phyloP scores from a whole-genome alignment of 2,888 invertebrate species.

The Caenorhabditis sp. region DNA sequence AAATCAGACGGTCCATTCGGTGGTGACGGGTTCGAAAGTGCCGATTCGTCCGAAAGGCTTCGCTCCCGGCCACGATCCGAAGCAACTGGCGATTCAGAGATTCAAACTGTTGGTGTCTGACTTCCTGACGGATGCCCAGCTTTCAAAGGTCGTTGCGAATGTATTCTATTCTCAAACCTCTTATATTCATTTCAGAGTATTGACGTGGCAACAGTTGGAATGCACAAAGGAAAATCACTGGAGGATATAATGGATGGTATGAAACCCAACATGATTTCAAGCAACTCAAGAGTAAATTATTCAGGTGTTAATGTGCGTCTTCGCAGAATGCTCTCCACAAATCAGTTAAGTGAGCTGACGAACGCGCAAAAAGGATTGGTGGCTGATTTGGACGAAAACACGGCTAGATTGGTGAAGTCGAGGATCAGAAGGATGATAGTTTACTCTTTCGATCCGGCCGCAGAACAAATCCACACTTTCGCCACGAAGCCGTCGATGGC shows the following conservation, averaged over 20 bases:
- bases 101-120: constrained; percentile 44
- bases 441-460: constrained; percentile 52
- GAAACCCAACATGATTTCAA: background rate
- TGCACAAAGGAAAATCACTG: constrained; percentile 52
- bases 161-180: too few relatives aligned
- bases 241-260: constrained; percentile 46
- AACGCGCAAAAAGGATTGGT: constrained; percentile 42
- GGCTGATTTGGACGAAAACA: constrained; percentile 36
- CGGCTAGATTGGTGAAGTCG: constrained; percentile 20
- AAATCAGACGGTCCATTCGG: background rate
- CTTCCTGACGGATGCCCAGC: constrained; percentile 45
- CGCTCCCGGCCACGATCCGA: constrained; percentile 19
- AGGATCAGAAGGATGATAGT: constrained; percentile 46
- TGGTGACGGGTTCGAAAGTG: constrained; percentile 18
- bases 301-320: constrained; percentile 36
- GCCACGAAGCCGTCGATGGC: constrained; percentile 48
- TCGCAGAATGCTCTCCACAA: constrained; percentile 17
- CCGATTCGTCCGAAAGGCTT: constrained; percentile 35
- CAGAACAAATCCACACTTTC: constrained; percentile 50
- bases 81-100: constrained; percentile 20
- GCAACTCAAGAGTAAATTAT: background rate
- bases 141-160: constrained; percentile 25
- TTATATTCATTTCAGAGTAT: constrained; percentile 18
- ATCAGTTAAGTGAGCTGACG: constrained; percentile 32
- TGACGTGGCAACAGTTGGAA: constrained; percentile 50